Base-by-base conservation (phyloP, 2,888 invertebrate species). In the Leptopilina myrica region DNA sequence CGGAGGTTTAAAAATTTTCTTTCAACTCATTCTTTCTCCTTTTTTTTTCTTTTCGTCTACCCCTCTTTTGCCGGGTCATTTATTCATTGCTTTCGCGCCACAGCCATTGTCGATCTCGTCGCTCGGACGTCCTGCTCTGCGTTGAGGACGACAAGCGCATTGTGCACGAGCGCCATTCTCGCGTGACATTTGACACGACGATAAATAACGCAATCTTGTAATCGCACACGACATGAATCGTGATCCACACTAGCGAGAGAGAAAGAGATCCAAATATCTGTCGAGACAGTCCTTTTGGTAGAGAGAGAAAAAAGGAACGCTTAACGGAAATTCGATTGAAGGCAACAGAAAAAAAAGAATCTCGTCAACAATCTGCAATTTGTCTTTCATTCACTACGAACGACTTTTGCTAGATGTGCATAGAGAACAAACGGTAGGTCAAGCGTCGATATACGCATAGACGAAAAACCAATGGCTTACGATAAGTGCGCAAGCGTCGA, bases 131-230 rank as follows among this genome's bases (percentile, higher is more conserved):
- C 67, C 67, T 69, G 46, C 67, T 53, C 20, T 53, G 69, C 49
- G 53, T 53, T n/a, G 73, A 73, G 73, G 56, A 73, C 40, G 73
- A 73, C 73, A 73, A 73, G 73, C 73, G 56, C 73, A 73, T 73
- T 73, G 73, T 73, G 40, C 9, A 73, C 56, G 56, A 33, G 73
- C 64, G 76, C 79, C 65, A 73, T 77, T 77, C 43, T 76, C 76
- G 77, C 69, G 79, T 73, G 77, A 79, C 77, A 76, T 77, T 75
- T 79, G 75, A 77, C 65, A 77, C 75, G 59, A 65, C 77, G 79
- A 20, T 62, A 53, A 64, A 73, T 73, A 73, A 73, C 73, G 56
- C 73, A 59, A 73, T 73, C 73, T 73, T 73, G 73, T 73, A 73
- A 73, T 73, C 73, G 73, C 56, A 15, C 73, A 33, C 53, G 56